Percentiles rank a stretch among this genome's conserved stretches.
Conservation (phyloP, 2,888 invertebrate genomes). For the Hololepta plana region DNA sequence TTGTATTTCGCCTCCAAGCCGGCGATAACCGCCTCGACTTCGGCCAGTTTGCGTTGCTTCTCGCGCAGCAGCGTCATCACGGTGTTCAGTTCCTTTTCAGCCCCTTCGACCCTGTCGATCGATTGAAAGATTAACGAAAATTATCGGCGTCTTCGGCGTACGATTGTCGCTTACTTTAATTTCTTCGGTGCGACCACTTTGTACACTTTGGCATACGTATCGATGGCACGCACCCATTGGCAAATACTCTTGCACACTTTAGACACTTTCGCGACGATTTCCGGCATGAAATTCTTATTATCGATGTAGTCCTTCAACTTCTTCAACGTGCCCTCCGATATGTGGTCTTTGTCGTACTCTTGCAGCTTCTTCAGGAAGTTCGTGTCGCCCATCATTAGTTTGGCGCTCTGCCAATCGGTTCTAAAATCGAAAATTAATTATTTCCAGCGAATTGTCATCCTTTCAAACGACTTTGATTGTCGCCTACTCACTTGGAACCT, state of each 20-base stretch:
- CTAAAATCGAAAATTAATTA: conserved; percentile 28
- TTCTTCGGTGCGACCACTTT: conserved; percentile 79
- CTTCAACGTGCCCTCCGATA: conserved; percentile 53
- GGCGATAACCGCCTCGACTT: conserved; percentile 53
- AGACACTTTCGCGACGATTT: conserved; percentile 65
- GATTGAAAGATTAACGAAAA: background rate
- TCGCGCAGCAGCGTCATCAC: conserved; percentile 58
- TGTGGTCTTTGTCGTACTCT: conserved; percentile 76
- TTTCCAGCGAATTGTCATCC: background rate
- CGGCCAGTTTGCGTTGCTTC: conserved; percentile 67
- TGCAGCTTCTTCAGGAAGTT: conserved; percentile 68
- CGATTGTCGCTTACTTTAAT: conserved; percentile 36
- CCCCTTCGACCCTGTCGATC: conserved; percentile 56
- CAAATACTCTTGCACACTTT: conserved; percentile 83
- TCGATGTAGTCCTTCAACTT: conserved; percentile 70
- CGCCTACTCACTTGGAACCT: conserved; percentile 49
- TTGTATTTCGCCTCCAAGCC: conserved; percentile 44
- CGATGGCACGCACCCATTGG: conserved; percentile 84
- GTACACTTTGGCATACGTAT: conserved; percentile 74
- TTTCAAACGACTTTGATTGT: conserved; percentile 4
- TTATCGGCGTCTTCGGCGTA: background rate
- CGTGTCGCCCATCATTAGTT: conserved; percentile 59
- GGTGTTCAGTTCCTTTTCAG: conserved; percentile 54
- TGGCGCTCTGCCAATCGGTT: conserved; percentile 75
- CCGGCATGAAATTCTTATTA: conserved; percentile 73